Conservation (phyloP, 1,140 invertebrate species). For the Drosophila simulans region DNA sequence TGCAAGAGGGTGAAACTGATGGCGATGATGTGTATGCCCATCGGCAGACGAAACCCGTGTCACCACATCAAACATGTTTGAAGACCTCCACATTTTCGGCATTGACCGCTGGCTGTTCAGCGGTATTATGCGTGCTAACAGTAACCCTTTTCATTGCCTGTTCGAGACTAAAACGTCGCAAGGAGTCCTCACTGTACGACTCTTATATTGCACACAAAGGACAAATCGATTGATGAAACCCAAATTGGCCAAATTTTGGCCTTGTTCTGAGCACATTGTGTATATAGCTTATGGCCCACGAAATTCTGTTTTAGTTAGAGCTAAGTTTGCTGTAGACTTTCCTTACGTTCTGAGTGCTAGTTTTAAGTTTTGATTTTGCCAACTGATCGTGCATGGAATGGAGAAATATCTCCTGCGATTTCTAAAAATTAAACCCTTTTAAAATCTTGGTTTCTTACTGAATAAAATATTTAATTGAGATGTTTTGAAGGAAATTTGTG, state of each 20-base stretch:
- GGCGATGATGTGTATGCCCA: slow-evolving; percentile 85
- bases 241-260: background rate
- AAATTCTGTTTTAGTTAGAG: slow-evolving; percentile 53
- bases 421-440: slow-evolving; percentile 8
- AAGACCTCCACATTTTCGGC: slow-evolving; percentile 91
- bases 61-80: slow-evolving; percentile 89
- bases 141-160: slow-evolving; percentile 90
- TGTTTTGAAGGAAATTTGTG: background rate
- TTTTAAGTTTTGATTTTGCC: slow-evolving; percentile 30
- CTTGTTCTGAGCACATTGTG: slow-evolving; percentile 42
- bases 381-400: slow-evolving; percentile 5
- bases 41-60: slow-evolving; percentile 72
- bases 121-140: slow-evolving; percentile 88
- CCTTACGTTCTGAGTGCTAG: slow-evolving; percentile 42
- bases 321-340: slow-evolving; percentile 45
- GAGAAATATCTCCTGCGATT: background rate
- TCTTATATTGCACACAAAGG: slow-evolving; percentile 83
- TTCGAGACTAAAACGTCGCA: slow-evolving; percentile 87
- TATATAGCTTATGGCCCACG: slow-evolving; percentile 59
- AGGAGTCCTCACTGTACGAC: slow-evolving; percentile 76
- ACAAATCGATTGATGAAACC: slow-evolving; percentile 76
- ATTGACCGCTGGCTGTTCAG: slow-evolving; percentile 89
- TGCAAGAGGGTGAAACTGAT: slow-evolving; percentile 93
- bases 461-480: slow-evolving; percentile 31
- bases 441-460: slow-evolving; percentile 1